Evolutionary conservation across 2,797 vertebrate genomes (phyloP).

Genomic region (Rhinogobio ventralis): DNA sequence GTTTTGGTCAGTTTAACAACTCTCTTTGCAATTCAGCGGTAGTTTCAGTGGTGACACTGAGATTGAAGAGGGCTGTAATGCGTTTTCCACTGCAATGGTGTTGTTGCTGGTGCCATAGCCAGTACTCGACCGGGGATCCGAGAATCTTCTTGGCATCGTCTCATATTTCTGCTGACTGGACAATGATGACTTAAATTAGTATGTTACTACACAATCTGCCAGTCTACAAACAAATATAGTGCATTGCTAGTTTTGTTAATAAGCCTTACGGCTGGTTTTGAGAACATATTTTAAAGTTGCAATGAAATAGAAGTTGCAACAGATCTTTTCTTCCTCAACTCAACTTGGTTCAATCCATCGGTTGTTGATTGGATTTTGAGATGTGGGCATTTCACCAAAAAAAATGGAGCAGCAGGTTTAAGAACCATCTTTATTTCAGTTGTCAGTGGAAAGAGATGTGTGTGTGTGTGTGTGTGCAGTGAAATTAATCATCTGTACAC

Average conservation of each 20-base stretch:
- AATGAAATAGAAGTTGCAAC: no score
- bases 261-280: no score
- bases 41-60: constrained; percentile 1
- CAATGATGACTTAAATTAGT: neutral
- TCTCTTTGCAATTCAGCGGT: neutral
- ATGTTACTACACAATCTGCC: neutral
- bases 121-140: neutral
- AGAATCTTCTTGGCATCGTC: neutral
- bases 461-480: no score
- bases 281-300: no score
- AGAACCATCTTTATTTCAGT: neutral
- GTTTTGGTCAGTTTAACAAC: constrained; percentile 13
- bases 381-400: neutral
- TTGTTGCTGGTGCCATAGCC: neutral
- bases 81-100: neutral
- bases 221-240: no score
- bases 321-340: no score
- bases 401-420: neutral
- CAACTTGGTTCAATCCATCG: neutral
- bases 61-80: constrained; percentile 10
- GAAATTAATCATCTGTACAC: neutral
- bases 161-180: neutral
- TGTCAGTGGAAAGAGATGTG: neutral
- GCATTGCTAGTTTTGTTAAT: no score
- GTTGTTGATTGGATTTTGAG: neutral